Percentiles rank a stretch among this genome's conserved stretches.
These are phyloP conservation scores for Lycaena phlaeas DNA, from an alignment of 2,888 invertebrate genomes.

Conservation along the genomic window DNA sequence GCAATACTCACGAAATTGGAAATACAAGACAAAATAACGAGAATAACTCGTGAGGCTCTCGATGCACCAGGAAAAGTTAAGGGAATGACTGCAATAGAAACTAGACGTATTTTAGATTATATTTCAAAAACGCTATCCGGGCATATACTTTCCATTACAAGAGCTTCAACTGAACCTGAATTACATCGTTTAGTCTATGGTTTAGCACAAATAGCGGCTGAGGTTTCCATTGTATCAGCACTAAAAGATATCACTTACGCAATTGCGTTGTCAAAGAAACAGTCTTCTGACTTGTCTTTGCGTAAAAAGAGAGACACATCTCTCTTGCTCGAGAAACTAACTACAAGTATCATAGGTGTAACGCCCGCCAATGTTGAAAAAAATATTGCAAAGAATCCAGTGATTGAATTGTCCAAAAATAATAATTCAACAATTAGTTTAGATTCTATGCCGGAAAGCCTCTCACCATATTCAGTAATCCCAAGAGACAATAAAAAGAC, in stretches of 20 bases:
- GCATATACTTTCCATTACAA: conserved; percentile 53
- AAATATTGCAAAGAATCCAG: not conserved
- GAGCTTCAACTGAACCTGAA: conserved; percentile 60
- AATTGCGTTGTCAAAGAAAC: conserved; percentile 53
- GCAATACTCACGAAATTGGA: conserved; percentile 57
- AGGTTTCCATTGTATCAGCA: conserved; percentile 59
- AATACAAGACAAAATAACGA: conserved; percentile 62
- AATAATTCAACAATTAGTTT: not conserved
- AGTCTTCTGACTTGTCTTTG: conserved; percentile 54
- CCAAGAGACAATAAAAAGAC: conserved; percentile 33
- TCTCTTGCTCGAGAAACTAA: conserved; percentile 10
- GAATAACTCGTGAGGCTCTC: conserved; percentile 57
- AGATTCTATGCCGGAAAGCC: too few species aligned
- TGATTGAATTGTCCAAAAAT: not conserved
- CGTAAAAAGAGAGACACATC: conserved; percentile 44
- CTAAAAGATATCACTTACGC: conserved; percentile 61
- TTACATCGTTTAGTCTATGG: conserved; percentile 61
- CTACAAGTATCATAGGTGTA: too few species aligned
- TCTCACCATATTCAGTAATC: conserved; percentile 44
- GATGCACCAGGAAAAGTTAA: conserved; percentile 59
- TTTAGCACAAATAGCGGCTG: conserved; percentile 61
- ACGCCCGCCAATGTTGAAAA: not conserved
- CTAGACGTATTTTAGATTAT: conserved; percentile 58
- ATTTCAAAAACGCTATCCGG: conserved; percentile 59
- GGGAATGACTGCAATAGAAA: conserved; percentile 63